Evolutionary conservation across 2,888 invertebrate genomes (phyloP), one percentile per base, ranked within the genome.

Genomic region (Autographa pulchrina): DNA sequence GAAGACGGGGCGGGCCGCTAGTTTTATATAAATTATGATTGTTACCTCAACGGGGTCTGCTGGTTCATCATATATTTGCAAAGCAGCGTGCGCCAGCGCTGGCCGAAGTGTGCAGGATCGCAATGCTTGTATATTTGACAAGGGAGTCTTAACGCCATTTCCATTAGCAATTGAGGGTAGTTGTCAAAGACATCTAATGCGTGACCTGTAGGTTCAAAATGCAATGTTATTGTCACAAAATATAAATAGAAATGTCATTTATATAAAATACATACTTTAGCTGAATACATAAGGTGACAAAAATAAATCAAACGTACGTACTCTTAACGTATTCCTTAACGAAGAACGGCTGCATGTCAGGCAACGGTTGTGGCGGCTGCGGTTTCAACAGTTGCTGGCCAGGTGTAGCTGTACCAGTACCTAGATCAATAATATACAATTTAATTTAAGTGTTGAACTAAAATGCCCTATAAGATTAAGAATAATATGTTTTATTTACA

Each of bases 261-360:
- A n/a, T n/a, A n/a, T n/a, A n/a, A n/a, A n/a, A n/a, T n/a, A n/a
- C n/a, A n/a, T n/a, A n/a, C n/a, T n/a, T n/a, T n/a, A n/a, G 25
- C 25, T 25, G 2, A 25, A 3, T 25, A 25, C 3, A 38, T 38
- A 11, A 38, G 38, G 11, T 1, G 9, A 38, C 38, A 38, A 14
- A 1, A 18, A 13, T 6, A 20, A 59, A 41, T 11, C 31, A 18
- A 16, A 6, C 62, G 9, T 61, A 87, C 93, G 91, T 80, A 96
- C 96, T 96, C 92, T 99, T 99, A 52, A 99, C 98, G 88, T 99
- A 99, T 89, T 98, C 99, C 79, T 98, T 97, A 66, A 98, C 96
- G 95, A 99, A 99, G 94, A 99, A 98, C 13, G 99, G 99, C 8
- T 98, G 98, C 98, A 99, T 99, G 90, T 99, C 99, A 0, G 99